Evolutionary conservation across 2,797 vertebrate genomes (phyloP), one percentile per base, ranked within the genome.

Genomic region (Tolypeutes matacus): DNA sequence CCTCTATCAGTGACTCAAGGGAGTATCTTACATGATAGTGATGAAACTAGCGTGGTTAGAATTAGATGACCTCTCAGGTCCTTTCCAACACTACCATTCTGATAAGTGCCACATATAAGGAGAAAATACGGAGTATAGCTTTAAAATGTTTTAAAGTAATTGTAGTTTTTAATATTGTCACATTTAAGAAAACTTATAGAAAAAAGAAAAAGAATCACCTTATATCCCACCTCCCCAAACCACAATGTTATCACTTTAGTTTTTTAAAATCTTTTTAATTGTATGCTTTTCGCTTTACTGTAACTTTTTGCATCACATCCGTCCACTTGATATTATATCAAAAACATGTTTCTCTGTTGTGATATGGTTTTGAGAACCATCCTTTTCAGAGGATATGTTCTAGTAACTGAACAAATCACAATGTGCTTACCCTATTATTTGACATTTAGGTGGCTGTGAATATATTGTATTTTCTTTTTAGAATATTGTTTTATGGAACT

Each of bases 401-500:
- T 58, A 77, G 46, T 39, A 3, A 29, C 49, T 49, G 12, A 69
- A 36, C 53, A 31, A 83, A 72, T 91, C 34, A 46, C 31, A 34
- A 17, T 46, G 62, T 82, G 46, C 17, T 56, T 46, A 21, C 42
- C 29, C 92, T 90, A 72, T 81, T 67, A n/a, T 56, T 49, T 58
- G 29, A 84, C 27, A 51, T 65, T 76, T 25, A 87, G 7, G 5
- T 78, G 36, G 20, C 82, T 83, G 93, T 77, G 34, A 72, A 53
- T 64, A 34, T 51, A 39, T 67, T 46, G 31, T 7, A 64, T 72
- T 85, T 89, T 76, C 65, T 89, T 53, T 83, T 88, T 69, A 46
- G 87, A n/a, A 23, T 87, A 25, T 36, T 80, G 6, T 86, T 92
- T 93, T 31, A 65, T 64, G 62, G 51, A 39, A n/a, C 89, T 89